phyloP scores from a whole-genome alignment of 2,888 invertebrate species.

The Dicycla oo region DNA sequence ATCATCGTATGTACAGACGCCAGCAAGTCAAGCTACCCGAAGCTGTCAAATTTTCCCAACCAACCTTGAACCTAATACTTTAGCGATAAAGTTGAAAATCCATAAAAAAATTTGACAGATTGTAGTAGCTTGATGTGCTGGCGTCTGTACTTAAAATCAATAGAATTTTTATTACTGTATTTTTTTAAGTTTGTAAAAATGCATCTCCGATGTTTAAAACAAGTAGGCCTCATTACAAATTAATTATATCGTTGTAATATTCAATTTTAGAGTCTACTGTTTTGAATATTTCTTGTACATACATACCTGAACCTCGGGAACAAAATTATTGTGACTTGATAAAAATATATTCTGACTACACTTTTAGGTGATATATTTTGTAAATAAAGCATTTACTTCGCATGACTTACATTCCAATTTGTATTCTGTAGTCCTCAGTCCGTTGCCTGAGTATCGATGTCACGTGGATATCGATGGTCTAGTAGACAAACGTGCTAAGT shows the following conservation, averaged over 20 bases:
- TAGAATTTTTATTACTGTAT: background rate
- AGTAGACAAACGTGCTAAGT: no score
- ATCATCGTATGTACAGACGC: background rate
- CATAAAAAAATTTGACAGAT: no score
- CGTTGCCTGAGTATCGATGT: constrained; percentile 64
- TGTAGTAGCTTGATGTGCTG: no score
- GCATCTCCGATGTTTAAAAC: constrained; percentile 33
- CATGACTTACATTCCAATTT: constrained; percentile 83
- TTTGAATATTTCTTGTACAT: constrained; percentile 59
- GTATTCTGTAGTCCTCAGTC: constrained; percentile 77
- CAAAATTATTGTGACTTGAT: constrained; percentile 79
- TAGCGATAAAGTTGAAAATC: no score
- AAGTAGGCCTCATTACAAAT: constrained; percentile 55
- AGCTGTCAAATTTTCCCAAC: no score
- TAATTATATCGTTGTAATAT: constrained; percentile 48
- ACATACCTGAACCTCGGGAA: constrained; percentile 75
- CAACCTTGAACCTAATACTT: no score
- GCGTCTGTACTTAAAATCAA: background rate
- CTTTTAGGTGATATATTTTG: constrained; percentile 73
- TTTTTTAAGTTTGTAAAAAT: constrained; percentile 50
- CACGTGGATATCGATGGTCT: no score
- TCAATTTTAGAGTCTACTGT: constrained; percentile 52
- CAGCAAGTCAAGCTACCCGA: no score
- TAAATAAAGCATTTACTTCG: constrained; percentile 82
- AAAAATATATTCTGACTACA: constrained; percentile 69